These are phyloP conservation scores for Macrophya alboannulata DNA, from an alignment of 2,888 invertebrate species.

Conservation along the genomic window DNA sequence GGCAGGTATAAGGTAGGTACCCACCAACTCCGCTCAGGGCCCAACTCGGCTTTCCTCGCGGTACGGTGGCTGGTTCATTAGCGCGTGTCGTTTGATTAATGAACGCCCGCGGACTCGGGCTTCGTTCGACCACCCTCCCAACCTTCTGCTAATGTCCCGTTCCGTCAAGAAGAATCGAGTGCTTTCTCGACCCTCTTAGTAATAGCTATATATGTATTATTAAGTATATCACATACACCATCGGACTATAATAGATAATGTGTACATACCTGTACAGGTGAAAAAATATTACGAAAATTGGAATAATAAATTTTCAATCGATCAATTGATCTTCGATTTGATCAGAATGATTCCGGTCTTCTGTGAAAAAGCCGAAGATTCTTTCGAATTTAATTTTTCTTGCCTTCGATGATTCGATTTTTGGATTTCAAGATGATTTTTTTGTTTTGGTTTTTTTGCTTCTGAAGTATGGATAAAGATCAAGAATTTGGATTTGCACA, in stretches of 20 bases:
- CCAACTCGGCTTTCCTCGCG: constrained; percentile 53
- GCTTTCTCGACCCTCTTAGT: constrained; percentile 22
- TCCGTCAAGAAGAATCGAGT: constrained; percentile 51
- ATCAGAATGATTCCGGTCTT: not conserved
- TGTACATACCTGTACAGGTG: not conserved
- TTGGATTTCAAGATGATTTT: too few relatives aligned
- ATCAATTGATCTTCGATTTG: too few relatives aligned
- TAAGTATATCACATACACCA: not conserved
- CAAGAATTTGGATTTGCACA: not conserved
- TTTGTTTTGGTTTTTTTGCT: not conserved
- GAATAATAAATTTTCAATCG: too few relatives aligned
- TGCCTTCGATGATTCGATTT: too few relatives aligned
- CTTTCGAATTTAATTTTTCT: too few relatives aligned
- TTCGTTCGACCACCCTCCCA: constrained; percentile 31
- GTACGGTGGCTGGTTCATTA: constrained; percentile 72
- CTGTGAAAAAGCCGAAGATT: too few relatives aligned
- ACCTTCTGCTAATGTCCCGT: constrained; percentile 45
- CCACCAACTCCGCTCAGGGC: constrained; percentile 28
- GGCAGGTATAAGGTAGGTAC: constrained; percentile 10
- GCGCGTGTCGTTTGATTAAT: constrained; percentile 78
- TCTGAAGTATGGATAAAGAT: not conserved
- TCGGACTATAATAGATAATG: not conserved
- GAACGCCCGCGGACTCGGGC: constrained; percentile 66
- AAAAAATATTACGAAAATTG: too few relatives aligned
- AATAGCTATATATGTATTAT: too few relatives aligned